These are phyloP conservation scores for Sepiola atlantica DNA, from an alignment of 2,888 invertebrate species.

Conservation along the genomic window DNA sequence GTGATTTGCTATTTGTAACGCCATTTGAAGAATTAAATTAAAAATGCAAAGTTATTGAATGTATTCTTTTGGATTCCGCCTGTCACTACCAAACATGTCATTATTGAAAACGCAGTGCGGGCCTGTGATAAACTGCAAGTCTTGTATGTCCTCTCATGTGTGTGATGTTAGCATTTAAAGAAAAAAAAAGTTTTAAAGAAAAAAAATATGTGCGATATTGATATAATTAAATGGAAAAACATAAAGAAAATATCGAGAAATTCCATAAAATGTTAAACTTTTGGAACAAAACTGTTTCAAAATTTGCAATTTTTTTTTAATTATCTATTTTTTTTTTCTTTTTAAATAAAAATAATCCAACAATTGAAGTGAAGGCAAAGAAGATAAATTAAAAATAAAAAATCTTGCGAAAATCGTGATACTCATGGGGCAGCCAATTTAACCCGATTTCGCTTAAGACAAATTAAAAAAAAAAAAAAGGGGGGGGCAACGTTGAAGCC, in stretches of 20 bases:
- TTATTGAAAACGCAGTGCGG: slow-evolving; percentile 35
- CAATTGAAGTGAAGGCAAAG: slow-evolving; percentile 37
- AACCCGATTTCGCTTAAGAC: slow-evolving; percentile 39
- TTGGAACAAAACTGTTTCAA: background rate
- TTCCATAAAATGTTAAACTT: slow-evolving; percentile 32
- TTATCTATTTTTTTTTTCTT: background rate
- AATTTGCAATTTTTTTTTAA: slow-evolving; percentile 11
- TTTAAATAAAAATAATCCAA: background rate
- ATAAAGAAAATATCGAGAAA: background rate
- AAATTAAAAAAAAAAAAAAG: background rate
- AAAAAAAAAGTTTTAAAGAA: background rate
- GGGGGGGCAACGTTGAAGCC: background rate
- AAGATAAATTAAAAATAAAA: slow-evolving; percentile 37
- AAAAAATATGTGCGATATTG: slow-evolving; percentile 6
- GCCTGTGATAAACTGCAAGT: slow-evolving; percentile 47
- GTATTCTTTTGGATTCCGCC: slow-evolving; percentile 32
- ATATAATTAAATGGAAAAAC: background rate
- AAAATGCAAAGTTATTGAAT: slow-evolving; percentile 39
- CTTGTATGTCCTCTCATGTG: slow-evolving; percentile 40
- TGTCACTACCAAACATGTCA: slow-evolving; percentile 39
- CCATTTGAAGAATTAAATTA: slow-evolving; percentile 40
- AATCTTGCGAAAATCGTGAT: slow-evolving; percentile 42
- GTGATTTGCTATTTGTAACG: slow-evolving; percentile 45
- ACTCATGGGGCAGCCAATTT: slow-evolving; percentile 47
- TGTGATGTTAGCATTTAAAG: slow-evolving; percentile 46